These are phyloP conservation scores for Ctenochaetus hawaiiensis DNA, from an alignment of 2,797 vertebrate species.

Conservation along the genomic window DNA sequence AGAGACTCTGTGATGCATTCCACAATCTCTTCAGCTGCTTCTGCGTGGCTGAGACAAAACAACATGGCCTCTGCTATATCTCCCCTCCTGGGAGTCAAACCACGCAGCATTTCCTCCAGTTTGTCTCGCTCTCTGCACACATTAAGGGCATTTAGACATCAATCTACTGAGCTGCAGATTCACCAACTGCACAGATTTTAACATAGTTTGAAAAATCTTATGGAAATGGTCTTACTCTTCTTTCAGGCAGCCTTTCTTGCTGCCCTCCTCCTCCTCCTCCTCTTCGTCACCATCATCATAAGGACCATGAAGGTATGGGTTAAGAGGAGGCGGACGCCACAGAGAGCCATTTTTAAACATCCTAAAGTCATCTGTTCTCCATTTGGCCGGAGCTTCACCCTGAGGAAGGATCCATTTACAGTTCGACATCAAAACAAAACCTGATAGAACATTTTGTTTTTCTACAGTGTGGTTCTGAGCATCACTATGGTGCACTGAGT, in stretches of 20 bases:
- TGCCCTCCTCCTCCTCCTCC: constrained; percentile 92
- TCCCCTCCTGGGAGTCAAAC: constrained; percentile 93
- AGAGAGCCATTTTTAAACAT: constrained; percentile 99
- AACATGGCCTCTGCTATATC: constrained; percentile 97
- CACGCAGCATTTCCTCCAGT: constrained; percentile 95
- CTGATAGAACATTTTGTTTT: not conserved
- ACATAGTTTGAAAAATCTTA: not conserved
- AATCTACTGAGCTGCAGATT: not conserved
- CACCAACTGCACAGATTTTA: not conserved
- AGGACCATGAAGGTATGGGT: constrained; percentile 96
- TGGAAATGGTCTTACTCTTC: constrained; percentile 89
- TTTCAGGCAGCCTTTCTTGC: constrained; percentile 96
- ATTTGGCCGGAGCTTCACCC: constrained; percentile 97
- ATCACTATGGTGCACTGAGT: not conserved
- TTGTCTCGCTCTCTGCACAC: constrained; percentile 94
- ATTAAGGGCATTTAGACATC: not conserved
- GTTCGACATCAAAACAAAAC: not conserved
- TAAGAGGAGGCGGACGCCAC: constrained; percentile 97
- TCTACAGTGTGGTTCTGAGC: not conserved
- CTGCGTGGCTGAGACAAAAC: constrained; percentile 95
- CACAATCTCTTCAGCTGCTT: constrained; percentile 98
- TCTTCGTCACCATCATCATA: constrained; percentile 94
- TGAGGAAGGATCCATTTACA: constrained; percentile 55
- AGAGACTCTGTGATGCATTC: constrained; percentile 96
- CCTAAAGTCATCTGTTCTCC: constrained; percentile 96